These are phyloP conservation scores for Atethmia centrago DNA, from an alignment of 2,888 invertebrate genomes.

Conservation along the genomic window DNA sequence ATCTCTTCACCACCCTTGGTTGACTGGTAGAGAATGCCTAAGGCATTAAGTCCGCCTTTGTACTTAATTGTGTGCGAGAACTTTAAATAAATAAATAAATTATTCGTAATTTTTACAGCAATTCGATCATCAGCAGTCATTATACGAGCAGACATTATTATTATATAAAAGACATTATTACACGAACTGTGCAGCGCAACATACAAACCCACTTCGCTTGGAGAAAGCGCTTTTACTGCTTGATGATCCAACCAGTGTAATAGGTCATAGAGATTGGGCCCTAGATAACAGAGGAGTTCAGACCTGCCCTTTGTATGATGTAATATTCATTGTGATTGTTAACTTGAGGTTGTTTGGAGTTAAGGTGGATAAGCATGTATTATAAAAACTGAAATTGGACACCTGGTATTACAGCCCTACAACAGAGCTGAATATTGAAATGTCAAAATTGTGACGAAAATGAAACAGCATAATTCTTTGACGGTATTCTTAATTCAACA, in stretches of 20 bases:
- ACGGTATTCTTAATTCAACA: not conserved
- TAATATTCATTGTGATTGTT: conserved; percentile 36
- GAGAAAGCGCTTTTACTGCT: conserved; percentile 80
- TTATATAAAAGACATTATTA: conserved; percentile 57
- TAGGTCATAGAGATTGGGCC: conserved; percentile 80
- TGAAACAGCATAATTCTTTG: not conserved
- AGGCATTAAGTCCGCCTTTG: too few relatives aligned
- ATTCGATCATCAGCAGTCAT: conserved; percentile 42
- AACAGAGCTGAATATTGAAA: not conserved
- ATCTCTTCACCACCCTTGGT: too few relatives aligned
- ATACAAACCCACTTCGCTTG: conserved; percentile 72
- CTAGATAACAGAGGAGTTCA: conserved; percentile 57
- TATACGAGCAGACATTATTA: conserved; percentile 43
- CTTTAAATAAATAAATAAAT: too few relatives aligned
- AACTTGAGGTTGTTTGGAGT: not conserved
- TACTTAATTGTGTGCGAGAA: too few relatives aligned
- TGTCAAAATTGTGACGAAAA: not conserved
- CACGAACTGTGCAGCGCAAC: conserved; percentile 57
- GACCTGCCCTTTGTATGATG: conserved; percentile 39
- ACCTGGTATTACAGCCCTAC: not conserved
- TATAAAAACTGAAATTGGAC: not conserved
- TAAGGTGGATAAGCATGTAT: not conserved
- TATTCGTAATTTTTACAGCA: conserved; percentile 50
- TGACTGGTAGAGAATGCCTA: too few relatives aligned
- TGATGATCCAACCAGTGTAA: conserved; percentile 84